These are phyloP conservation scores for Notodonta ziczac DNA, from an alignment of 2,888 invertebrate genomes.

Conservation along the genomic window DNA sequence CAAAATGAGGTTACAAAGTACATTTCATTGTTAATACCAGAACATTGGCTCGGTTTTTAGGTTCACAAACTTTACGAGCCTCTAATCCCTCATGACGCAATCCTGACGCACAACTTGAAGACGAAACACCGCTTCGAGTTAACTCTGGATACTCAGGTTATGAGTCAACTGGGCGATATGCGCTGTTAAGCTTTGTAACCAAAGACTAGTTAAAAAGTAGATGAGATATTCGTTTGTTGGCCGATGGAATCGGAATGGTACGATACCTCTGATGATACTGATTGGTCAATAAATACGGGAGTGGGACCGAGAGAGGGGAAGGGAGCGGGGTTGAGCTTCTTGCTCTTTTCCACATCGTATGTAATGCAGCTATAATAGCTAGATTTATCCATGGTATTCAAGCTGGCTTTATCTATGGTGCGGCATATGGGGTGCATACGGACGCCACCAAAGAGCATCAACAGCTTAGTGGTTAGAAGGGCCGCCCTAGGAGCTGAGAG, in stretches of 20 bases:
- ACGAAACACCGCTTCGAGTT: constrained; percentile 62
- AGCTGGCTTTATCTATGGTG: no score
- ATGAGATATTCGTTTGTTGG: neutral
- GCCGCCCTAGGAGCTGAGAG: no score
- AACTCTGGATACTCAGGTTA: constrained; percentile 70
- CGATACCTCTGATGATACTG: neutral
- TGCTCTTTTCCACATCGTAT: no score
- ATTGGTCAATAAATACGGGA: no score
- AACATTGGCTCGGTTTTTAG: neutral
- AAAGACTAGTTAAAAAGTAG: constrained; percentile 40
- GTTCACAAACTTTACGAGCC: constrained; percentile 3
- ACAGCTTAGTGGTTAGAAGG: no score
- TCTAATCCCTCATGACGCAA: constrained; percentile 26
- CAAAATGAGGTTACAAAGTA: no score
- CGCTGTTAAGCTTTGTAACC: constrained; percentile 57
- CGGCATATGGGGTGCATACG: no score
- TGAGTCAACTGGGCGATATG: constrained; percentile 79
- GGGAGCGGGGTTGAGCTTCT: no score
- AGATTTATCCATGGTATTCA: no score
- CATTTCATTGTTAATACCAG: neutral
- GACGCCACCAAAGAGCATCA: no score
- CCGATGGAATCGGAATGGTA: neutral
- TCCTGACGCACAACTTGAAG: constrained; percentile 18
- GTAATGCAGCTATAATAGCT: no score
- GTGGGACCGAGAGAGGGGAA: no score